Evolutionary conservation across 2,797 vertebrate species (phyloP).

Genomic region (Myripristis murdjan): DNA sequence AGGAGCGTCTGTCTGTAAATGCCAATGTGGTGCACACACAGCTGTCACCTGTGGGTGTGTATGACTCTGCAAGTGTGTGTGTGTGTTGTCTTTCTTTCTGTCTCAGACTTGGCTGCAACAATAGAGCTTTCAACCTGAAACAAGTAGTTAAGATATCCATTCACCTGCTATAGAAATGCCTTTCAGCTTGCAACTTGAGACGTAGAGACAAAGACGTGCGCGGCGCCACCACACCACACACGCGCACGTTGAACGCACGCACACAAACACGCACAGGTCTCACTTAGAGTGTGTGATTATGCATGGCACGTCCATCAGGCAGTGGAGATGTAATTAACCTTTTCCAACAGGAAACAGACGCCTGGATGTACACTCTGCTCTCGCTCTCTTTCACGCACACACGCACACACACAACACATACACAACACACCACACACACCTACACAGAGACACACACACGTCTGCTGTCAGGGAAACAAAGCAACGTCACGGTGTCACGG

Average conservation of each 20-base stretch:
- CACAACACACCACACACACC: too few species aligned
- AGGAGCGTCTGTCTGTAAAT: conserved; percentile 63
- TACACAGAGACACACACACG: conserved; percentile 53
- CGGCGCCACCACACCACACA: not conserved
- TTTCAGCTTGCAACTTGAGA: conserved; percentile 47
- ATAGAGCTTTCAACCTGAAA: conserved; percentile 65
- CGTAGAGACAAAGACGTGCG: conserved; percentile 50
- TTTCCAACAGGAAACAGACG: conserved; percentile 87
- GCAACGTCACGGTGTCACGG: conserved; percentile 80
- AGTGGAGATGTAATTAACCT: conserved; percentile 87
- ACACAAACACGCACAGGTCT: conserved; percentile 59
- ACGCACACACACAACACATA: conserved; percentile 43
- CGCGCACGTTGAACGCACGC: not conserved
- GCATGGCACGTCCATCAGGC: conserved; percentile 83
- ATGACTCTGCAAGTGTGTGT: not conserved
- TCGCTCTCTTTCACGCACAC: conserved; percentile 48
- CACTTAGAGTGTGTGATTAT: conserved; percentile 85
- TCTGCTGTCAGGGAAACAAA: conserved; percentile 85
- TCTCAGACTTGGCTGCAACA: conserved; percentile 44
- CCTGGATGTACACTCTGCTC: conserved; percentile 66
- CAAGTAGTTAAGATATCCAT: conserved; percentile 71
- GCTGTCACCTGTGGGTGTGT: conserved; percentile 75
- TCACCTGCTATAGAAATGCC: conserved; percentile 34
- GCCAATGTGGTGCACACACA: conserved; percentile 54
- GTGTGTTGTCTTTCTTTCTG: not conserved